Conservation (phyloP, 2,888 invertebrate species). For the Phaedon cochleariae region DNA sequence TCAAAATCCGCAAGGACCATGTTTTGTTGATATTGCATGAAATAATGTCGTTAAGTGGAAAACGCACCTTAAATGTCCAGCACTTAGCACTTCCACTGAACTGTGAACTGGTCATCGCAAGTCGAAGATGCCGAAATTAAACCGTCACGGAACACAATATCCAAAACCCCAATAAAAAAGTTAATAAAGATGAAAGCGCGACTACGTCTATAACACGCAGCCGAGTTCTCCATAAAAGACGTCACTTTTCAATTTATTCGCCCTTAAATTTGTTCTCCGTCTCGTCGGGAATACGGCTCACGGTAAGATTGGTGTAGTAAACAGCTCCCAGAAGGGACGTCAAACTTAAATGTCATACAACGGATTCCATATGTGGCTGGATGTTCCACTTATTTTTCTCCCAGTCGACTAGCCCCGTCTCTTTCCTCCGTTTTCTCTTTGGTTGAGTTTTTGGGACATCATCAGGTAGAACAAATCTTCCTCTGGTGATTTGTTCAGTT, state of each 20-base stretch:
- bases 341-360: slow-evolving; percentile 60
- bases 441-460: not conserved
- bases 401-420: slow-evolving; percentile 23
- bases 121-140: not conserved
- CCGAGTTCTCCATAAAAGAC: slow-evolving; percentile 50
- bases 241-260: slow-evolving; percentile 59
- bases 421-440: not conserved
- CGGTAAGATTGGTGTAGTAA: slow-evolving; percentile 60
- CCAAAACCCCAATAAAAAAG: not conserved
- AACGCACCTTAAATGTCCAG: too few species aligned
- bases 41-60: too few species aligned
- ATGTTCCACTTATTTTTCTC: slow-evolving; percentile 28
- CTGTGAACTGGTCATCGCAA: not conserved
- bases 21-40: too few species aligned
- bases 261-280: slow-evolving; percentile 56
- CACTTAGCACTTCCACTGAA: too few species aligned
- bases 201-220: slow-evolving; percentile 1
- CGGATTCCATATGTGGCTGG: slow-evolving; percentile 53
- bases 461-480: not conserved
- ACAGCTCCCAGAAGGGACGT: slow-evolving; percentile 60
- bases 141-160: not conserved
- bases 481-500: too few species aligned
- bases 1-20: too few species aligned
- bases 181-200: not conserved
- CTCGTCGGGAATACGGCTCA: slow-evolving; percentile 47